phyloP scores from a whole-genome alignment of 2,113 vertebrate species.

The Chelonoidis abingdonii region DNA sequence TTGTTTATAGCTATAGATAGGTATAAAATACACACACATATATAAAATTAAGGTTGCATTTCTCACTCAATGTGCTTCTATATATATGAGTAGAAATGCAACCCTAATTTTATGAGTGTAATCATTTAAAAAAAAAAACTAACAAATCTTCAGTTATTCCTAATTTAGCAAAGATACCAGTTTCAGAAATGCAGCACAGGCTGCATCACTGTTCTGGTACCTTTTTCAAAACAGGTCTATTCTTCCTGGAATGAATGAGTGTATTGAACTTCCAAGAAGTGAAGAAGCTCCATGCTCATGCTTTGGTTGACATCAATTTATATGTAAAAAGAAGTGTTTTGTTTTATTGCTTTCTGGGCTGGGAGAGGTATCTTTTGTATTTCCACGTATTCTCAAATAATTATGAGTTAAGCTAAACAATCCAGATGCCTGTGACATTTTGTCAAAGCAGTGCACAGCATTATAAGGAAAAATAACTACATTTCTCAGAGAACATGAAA shows the following conservation, averaged over 20 bases:
- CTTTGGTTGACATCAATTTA: not conserved
- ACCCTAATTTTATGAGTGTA: not conserved
- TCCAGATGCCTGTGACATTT: not conserved
- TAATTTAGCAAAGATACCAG: not conserved
- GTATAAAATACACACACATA: too few relatives aligned
- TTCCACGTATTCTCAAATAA: not conserved
- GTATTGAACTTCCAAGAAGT: not conserved
- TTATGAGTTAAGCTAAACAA: not conserved
- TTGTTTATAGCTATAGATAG: too few relatives aligned
- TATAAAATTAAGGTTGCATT: too few relatives aligned
- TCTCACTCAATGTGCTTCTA: too few relatives aligned
- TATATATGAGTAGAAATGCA: not conserved
- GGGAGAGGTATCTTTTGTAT: not conserved
- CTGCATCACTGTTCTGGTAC: not conserved
- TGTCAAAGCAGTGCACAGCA: not conserved
- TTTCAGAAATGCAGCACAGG: not conserved
- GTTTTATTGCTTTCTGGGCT: not conserved
- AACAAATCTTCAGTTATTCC: not conserved
- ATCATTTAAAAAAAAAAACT: not conserved
- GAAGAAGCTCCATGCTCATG: not conserved
- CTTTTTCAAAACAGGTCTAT: not conserved
- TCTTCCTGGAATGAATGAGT: not conserved
- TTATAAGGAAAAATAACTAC: constrained; percentile 31
- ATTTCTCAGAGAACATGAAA: constrained; percentile 45
- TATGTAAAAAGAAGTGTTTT: not conserved